Evolutionary conservation across 2,113 vertebrate genomes (phyloP), one percentile per base, ranked within the genome.

Genomic region (Carettochelys insculpta): DNA sequence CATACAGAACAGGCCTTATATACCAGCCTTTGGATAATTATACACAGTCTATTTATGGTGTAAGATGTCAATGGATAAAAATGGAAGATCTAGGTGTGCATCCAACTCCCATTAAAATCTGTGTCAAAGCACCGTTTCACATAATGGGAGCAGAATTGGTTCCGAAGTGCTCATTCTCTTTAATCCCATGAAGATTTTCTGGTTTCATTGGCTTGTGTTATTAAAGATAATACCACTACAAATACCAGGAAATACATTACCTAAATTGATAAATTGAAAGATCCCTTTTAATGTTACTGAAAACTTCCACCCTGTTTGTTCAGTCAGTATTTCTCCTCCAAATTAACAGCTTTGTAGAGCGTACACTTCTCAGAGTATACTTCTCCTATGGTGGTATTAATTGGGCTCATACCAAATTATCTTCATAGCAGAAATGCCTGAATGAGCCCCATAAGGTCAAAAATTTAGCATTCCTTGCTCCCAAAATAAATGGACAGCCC

Each of bases 271-370:
- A 77, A 47, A 77, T 54, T 71, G 81, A 92, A 90, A 51, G 53
- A 31, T 82, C 51, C 13, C 50, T 11, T 91, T 83, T 94, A 58
- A 54, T 84, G 95, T 95, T 88, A 94, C 88, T 92, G 65, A 82
- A 71, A 92, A 71, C 87, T 95, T 80, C 85, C 7, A 5, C 86
- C 34, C 0, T 1, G 41, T 93, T 92, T 94, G 24, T 8, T 73
- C 85, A 88, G 43, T 61, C 89, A 41, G 10, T 77, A 11, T 38
- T 86, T 53, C 79, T 82, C 51, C 34, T 93, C 16, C 83, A 88
- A 83, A 50, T 92, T 58, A 92, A 88, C 61, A 76, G 80, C 45
- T 22, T 34, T 76, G 41, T 41, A 73, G 68, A 41, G 45, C 92
- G 81, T 89, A 84, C 3, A 82, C n/a, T 85, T 95, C 50, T 87